Conservation (phyloP, 92 coral and sea anemone genomes). For the Zoanthus sociatus region DNA sequence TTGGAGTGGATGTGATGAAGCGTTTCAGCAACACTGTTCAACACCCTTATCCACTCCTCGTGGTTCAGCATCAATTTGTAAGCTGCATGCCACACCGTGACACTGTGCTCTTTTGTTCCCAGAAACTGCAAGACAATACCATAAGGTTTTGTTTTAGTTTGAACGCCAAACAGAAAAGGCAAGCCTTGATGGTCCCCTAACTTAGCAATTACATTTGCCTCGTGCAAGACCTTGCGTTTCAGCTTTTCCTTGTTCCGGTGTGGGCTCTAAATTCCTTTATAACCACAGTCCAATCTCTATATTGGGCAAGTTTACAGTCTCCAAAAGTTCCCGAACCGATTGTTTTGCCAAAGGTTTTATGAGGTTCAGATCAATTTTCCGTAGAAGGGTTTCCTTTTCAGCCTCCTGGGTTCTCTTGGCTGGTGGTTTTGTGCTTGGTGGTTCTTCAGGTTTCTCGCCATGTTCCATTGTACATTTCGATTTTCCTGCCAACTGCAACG, state of each 20-base stretch:
- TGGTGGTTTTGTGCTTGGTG: slow-evolving; percentile 3
- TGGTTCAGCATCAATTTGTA: background rate
- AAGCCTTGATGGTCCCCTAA: slow-evolving; percentile 47
- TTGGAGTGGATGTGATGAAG: slow-evolving; percentile 15
- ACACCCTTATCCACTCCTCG: slow-evolving; percentile 39
- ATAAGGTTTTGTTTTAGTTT: slow-evolving; percentile 32
- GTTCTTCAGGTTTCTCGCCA: slow-evolving; percentile 11
- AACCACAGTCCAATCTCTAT: background rate
- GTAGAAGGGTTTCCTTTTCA: slow-evolving; percentile 10
- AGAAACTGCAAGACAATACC: slow-evolving; percentile 32
- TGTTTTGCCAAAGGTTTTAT: slow-evolving; percentile 18
- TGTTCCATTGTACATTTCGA: background rate
- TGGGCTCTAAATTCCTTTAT: slow-evolving; percentile 18
- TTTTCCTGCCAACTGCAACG: background rate
- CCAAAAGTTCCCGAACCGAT: slow-evolving; percentile 50
- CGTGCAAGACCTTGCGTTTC: slow-evolving; percentile 12
- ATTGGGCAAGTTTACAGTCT: slow-evolving; percentile 23
- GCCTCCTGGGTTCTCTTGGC: slow-evolving; percentile 11
- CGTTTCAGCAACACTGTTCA: slow-evolving; percentile 20
- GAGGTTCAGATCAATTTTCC: slow-evolving; percentile 6
- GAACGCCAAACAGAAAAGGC: slow-evolving; percentile 39
- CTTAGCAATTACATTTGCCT: slow-evolving; percentile 19
- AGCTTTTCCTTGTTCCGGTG: slow-evolving; percentile 17
- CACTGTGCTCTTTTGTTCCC: slow-evolving; percentile 12
- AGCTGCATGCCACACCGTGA: slow-evolving; percentile 7